Conservation (phyloP, 2,888 invertebrate species). For the Frankliniella intonsa region DNA sequence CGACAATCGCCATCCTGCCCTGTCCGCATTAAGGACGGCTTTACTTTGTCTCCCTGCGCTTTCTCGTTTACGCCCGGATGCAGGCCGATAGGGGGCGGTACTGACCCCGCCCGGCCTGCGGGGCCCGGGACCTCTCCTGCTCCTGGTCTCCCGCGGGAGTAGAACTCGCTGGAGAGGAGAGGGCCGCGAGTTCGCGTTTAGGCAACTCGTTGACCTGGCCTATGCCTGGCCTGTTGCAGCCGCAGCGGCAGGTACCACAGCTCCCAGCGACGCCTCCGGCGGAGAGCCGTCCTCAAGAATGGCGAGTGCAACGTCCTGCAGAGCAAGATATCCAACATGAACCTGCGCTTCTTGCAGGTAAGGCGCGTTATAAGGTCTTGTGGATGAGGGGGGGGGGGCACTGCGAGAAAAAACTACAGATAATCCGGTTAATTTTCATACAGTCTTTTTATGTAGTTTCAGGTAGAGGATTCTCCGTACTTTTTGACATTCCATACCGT, state of each 20-base stretch:
- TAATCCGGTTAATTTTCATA: too few species aligned
- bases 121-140: too few species aligned
- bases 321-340: constrained; percentile 78
- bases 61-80: background rate
- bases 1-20: background rate
- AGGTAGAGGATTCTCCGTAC: too few species aligned
- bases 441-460: too few species aligned
- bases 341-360: constrained; percentile 65
- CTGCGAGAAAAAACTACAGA: too few species aligned
- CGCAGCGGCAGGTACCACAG: constrained; percentile 27
- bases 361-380: constrained; percentile 37
- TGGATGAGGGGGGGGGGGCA: too few species aligned
- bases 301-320: constrained; percentile 95
- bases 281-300: constrained; percentile 88
- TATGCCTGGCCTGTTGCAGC: background rate
- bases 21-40: background rate
- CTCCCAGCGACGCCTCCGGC: constrained; percentile 57
- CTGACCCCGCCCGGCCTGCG: background rate
- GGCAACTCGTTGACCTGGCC: too few species aligned
- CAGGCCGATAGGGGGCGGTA: background rate
- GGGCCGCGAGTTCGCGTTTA: too few species aligned
- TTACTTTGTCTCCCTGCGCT: background rate
- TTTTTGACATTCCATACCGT: too few species aligned
- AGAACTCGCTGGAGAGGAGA: too few species aligned
- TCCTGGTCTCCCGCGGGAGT: too few species aligned